Evolutionary conservation across 2,797 vertebrate species (phyloP), one percentile per base, ranked within the genome.

Genomic region (Enteromius radiatus): DNA sequence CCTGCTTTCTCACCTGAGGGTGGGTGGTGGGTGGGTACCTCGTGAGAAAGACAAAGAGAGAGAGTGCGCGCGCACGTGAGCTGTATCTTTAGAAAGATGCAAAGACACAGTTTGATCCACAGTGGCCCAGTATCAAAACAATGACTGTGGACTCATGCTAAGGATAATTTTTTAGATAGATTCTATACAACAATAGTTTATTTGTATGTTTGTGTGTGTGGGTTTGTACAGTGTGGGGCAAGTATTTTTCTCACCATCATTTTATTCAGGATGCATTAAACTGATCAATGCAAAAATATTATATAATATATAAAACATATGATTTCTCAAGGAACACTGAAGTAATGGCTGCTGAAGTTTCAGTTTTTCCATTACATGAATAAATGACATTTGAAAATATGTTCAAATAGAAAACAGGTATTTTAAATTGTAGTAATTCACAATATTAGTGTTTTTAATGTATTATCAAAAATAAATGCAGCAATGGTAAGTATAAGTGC

Each of bases 1-100:
- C 23, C 59, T 68, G n/a, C 23, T 54, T 78, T 77, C 64, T 64
- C 79, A 85, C 84, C 84, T 76, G 69, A 76, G 10, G 12, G 61
- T 31, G 69, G 67, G 43, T 6, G 80, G 63, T 38, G 49, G 63
- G 41, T 28, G 43, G 43, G 17, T 14, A n/a, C 14, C 11, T 74
- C 47, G 77, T 38, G 73, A 52, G 78, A 33, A 19, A 41, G 47
- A 31, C 63, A 43, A 45, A 49, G 79, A 59, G 75, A 41, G 49
- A 76, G 45, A 17, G 59, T 43, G 52, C 5, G 31, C 11, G 21
- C 7, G 49, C 31, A 56, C 26, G 26, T 17, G 69, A 45, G 23
- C 19, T n/a, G 36, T 56, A 52, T 33, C 19, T 61, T 31, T 28
- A 36, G 15, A 31, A 52, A 78, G 26, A 68, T 10, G 5, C n/a